Percentiles rank a stretch among this genome's conserved stretches.
Conservation (phyloP, 1,140 invertebrate genomes). For the Trichonephila clavata region DNA sequence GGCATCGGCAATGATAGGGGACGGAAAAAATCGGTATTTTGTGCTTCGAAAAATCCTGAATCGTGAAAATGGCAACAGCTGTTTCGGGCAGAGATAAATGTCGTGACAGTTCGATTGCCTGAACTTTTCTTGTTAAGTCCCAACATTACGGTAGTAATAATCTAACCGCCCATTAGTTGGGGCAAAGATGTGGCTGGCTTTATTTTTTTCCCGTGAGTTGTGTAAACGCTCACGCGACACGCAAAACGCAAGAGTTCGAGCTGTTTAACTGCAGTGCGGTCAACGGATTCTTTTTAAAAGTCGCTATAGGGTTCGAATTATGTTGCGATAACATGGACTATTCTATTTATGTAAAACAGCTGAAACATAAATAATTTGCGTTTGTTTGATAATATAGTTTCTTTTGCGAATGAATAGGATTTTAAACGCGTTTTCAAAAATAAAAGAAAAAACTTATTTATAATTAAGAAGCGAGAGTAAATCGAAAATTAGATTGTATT, state of each 20-base stretch:
- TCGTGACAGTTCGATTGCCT: constrained; percentile 4
- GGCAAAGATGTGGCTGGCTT: background rate
- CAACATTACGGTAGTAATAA: constrained; percentile 3
- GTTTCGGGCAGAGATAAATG: constrained; percentile 63
- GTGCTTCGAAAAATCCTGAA: constrained; percentile 17
- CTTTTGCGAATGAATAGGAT: no score
- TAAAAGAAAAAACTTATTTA: no score
- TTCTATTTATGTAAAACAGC: no score
- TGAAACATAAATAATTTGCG: no score
- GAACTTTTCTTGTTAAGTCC: constrained; percentile 45
- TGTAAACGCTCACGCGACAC: background rate
- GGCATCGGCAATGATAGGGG: no score
- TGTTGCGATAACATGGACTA: no score
- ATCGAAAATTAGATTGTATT: no score
- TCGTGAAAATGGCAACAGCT: constrained; percentile 56
- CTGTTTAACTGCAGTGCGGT: background rate
- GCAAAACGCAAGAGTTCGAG: background rate
- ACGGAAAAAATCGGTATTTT: background rate
- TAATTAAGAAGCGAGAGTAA: no score
- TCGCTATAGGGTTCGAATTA: no score
- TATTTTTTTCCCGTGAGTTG: no score
- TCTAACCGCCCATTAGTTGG: constrained; percentile 32
- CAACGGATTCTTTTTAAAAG: background rate
- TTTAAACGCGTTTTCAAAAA: no score
- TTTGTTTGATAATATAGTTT: no score